Percentiles rank a stretch among this genome's conserved stretches.
phyloP scores from a whole-genome alignment of 2,797 vertebrate species.

The Smutsia gigantea region DNA sequence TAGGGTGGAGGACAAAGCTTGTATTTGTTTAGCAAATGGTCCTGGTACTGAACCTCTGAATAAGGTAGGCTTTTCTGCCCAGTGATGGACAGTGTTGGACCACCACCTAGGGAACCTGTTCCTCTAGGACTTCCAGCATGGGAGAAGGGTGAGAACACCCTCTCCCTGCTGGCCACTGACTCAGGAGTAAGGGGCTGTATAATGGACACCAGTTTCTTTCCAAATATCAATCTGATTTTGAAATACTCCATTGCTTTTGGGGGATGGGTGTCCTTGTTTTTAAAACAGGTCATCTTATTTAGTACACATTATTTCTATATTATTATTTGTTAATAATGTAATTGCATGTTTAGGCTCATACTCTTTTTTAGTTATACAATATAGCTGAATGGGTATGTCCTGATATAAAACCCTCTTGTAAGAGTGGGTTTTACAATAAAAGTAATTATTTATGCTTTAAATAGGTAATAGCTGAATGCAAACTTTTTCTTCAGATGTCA shows the following conservation, averaged over 20 bases:
- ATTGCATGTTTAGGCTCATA: neutral
- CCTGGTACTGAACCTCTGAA: neutral
- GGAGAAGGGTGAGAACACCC: no score
- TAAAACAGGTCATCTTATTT: neutral
- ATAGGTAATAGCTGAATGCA: neutral
- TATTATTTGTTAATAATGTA: neutral
- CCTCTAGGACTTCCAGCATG: neutral
- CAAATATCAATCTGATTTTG: neutral
- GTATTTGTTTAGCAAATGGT: neutral
- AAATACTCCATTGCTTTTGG: neutral
- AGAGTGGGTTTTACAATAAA: neutral
- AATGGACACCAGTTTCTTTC: neutral
- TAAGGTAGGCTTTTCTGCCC: neutral
- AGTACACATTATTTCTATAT: neutral
- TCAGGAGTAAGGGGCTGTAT: neutral
- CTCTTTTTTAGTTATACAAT: neutral
- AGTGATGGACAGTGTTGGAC: neutral
- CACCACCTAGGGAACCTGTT: no score
- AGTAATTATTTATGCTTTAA: neutral
- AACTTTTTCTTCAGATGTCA: neutral
- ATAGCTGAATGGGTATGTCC: neutral
- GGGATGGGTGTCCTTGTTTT: neutral
- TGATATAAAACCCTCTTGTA: neutral
- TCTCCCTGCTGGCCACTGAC: neutral
- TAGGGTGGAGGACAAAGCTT: neutral